phyloP scores from a whole-genome alignment of 1,140 invertebrate species.

The Odontomachus brunneus region DNA sequence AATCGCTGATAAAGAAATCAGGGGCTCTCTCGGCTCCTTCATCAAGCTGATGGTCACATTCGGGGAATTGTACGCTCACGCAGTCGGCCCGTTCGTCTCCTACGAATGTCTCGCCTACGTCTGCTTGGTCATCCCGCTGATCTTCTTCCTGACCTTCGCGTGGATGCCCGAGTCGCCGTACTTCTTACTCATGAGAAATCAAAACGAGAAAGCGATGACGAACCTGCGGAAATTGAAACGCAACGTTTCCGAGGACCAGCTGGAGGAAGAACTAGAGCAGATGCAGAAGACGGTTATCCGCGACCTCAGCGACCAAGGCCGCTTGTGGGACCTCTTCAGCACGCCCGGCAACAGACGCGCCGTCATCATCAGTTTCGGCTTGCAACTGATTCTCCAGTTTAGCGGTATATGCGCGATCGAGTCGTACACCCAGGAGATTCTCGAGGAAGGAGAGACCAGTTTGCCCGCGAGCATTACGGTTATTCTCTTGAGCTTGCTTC shows the following conservation, averaged over 20 bases:
- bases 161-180: constrained; percentile 91
- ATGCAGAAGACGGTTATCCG: constrained; percentile 79
- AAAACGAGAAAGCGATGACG: constrained; percentile 79
- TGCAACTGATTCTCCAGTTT: constrained; percentile 88
- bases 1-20: constrained; percentile 89
- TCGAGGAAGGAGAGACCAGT: constrained; percentile 84
- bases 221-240: constrained; percentile 83
- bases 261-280: constrained; percentile 80
- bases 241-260: constrained; percentile 64
- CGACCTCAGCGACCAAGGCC: constrained; percentile 78
- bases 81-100: constrained; percentile 86
- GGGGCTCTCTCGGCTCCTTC: constrained; percentile 89
- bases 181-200: constrained; percentile 79
- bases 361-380: constrained; percentile 85
- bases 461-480: constrained; percentile 85
- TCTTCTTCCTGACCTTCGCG: constrained; percentile 88
- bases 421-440: constrained; percentile 89
- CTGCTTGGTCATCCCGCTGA: constrained; percentile 84
- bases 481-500: constrained; percentile 88
- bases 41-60: constrained; percentile 89
- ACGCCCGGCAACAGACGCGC: constrained; percentile 83
- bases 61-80: constrained; percentile 86
- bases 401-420: constrained; percentile 89
- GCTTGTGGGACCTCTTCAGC: constrained; percentile 82
- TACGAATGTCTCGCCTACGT: constrained; percentile 85